Conservation (phyloP, 2,888 invertebrate genomes). For the Drosophila peninsularis region DNA sequence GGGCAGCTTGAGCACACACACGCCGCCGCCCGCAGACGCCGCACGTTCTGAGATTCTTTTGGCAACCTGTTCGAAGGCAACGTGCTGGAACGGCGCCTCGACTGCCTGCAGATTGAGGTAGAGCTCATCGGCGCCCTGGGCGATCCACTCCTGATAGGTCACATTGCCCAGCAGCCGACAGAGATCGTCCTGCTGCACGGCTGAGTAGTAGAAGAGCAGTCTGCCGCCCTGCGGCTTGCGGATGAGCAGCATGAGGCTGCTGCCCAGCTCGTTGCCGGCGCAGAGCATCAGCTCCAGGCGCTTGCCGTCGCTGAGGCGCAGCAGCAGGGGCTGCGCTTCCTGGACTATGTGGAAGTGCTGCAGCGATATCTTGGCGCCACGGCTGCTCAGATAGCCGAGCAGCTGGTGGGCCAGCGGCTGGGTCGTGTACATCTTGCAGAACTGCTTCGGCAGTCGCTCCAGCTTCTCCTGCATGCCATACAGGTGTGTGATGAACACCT, state of each 20-base stretch:
- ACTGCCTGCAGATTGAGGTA: conserved; percentile 50
- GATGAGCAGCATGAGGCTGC: conserved; percentile 54
- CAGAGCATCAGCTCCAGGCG: conserved; percentile 63
- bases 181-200: conserved; percentile 58
- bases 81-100: conserved; percentile 23
- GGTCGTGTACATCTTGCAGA: conserved; percentile 69
- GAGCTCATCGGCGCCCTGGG: conserved; percentile 52
- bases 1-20: conserved; percentile 42
- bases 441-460: conserved; percentile 39
- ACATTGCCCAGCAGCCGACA: conserved; percentile 43
- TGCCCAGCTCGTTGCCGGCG: conserved; percentile 48
- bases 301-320: conserved; percentile 54
- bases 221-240: conserved; percentile 33
- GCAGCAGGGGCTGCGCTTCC: conserved; percentile 35
- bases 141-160: conserved; percentile 52
- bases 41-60: conserved; percentile 3
- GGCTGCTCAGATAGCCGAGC: conserved; percentile 33
- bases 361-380: conserved; percentile 29
- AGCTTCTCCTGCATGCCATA: conserved; percentile 42
- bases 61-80: conserved; percentile 48
- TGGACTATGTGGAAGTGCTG: conserved; percentile 50
- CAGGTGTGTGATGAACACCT: conserved; percentile 58
- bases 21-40: rapidly evolving
- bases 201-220: conserved; percentile 63
- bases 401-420: conserved; percentile 53